Evolutionary conservation across 1,140 invertebrate genomes (phyloP).

Genomic region (Conus betulinus): DNA sequence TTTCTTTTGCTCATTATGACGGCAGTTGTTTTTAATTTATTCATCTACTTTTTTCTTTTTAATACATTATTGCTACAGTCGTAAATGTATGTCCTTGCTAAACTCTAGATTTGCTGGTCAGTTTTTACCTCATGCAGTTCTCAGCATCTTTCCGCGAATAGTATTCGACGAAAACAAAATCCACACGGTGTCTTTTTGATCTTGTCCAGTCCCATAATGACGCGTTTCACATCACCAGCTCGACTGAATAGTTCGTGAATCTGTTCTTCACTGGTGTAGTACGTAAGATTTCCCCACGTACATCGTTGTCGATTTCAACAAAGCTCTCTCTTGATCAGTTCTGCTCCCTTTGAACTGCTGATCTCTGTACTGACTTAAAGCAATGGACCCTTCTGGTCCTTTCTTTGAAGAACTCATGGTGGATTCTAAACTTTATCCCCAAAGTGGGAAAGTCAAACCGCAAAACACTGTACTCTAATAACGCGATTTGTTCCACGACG

Average conservation of each 20-base stretch:
- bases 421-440: too few relatives aligned
- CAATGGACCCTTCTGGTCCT: constrained; percentile 47
- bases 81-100: too few relatives aligned
- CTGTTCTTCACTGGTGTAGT: constrained; percentile 99
- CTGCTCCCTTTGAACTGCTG: constrained; percentile 98
- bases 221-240: constrained; percentile 96
- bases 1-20: too few relatives aligned
- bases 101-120: too few relatives aligned
- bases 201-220: constrained; percentile 99
- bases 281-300: constrained; percentile 99
- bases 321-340: constrained; percentile 90
- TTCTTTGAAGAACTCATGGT: constrained; percentile 40
- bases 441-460: neutral
- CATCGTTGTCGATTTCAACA: constrained; percentile 87
- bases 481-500: too few relatives aligned
- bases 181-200: constrained; percentile 99
- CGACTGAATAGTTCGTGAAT: constrained; percentile 97
- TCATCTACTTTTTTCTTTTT: too few relatives aligned
- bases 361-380: constrained; percentile 94
- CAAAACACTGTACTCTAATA: too few relatives aligned
- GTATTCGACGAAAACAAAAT: constrained; percentile 99
- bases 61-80: too few relatives aligned
- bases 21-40: too few relatives aligned
- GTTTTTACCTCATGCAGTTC: constrained; percentile 86
- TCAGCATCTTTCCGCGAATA: constrained; percentile 93